Percentiles rank a stretch among this genome's conserved stretches.
phyloP scores from a whole-genome alignment of 1,140 invertebrate genomes.

The Lordiphosa collinella region DNA sequence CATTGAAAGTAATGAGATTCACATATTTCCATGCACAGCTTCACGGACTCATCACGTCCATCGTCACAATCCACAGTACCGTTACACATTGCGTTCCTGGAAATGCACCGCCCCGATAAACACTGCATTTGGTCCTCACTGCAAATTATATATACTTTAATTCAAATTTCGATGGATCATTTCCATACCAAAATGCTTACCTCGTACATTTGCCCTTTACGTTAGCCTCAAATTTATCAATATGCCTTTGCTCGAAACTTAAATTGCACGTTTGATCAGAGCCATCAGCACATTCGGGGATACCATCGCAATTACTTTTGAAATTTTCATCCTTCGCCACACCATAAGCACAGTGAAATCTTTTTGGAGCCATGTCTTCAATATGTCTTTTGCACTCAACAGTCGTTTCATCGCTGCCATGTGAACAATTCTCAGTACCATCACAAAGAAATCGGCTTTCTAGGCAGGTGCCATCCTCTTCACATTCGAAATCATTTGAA shows the following conservation, averaged over 20 bases:
- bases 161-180: background rate
- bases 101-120: background rate
- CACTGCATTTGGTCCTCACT: slow-evolving; percentile 1
- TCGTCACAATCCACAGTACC: no score
- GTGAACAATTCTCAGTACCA: no score
- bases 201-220: background rate
- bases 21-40: background rate
- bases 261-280: slow-evolving; percentile 11
- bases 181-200: background rate
- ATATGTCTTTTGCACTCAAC: background rate
- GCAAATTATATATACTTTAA: background rate
- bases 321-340: rapidly evolving
- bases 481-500: background rate
- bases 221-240: background rate
- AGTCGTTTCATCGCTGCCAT: slow-evolving; percentile 13
- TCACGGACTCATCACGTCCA: slow-evolving; percentile 26
- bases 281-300: slow-evolving; percentile 6
- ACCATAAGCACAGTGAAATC: slow-evolving; percentile 12
- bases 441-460: background rate
- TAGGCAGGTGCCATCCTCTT: background rate
- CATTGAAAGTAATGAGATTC: background rate
- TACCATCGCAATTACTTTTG: background rate
- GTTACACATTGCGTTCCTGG: background rate
- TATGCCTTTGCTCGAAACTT: background rate
- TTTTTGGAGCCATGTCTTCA: background rate